phyloP scores from a whole-genome alignment of 2,113 vertebrate genomes.

The Macquaria australasica region DNA sequence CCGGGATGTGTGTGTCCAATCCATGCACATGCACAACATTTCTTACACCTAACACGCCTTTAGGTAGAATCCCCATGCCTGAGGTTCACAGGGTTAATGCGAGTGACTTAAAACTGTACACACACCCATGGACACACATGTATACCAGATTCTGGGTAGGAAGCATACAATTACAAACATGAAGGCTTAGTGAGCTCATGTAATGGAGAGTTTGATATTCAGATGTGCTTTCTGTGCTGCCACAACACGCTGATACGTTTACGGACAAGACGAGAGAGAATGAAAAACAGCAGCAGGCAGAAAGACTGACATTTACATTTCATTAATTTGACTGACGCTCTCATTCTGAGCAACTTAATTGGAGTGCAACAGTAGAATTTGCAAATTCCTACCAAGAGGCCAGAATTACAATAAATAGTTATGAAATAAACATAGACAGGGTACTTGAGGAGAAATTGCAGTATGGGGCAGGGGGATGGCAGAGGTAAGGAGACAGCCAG shows the following conservation, averaged over 20 bases:
- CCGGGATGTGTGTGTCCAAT: slow-evolving; percentile 14
- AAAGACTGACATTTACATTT: slow-evolving; percentile 65
- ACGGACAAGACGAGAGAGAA: slow-evolving; percentile 20
- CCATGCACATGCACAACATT: slow-evolving; percentile 11
- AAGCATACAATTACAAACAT: slow-evolving; percentile 42
- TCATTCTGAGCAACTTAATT: slow-evolving; percentile 55
- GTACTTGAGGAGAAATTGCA: slow-evolving; percentile 20
- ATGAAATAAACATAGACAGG: slow-evolving; percentile 29
- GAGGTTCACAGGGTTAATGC: slow-evolving; percentile 56
- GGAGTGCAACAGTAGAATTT: slow-evolving; percentile 49
- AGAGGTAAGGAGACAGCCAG: slow-evolving; percentile 1
- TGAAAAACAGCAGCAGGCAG: slow-evolving; percentile 36
- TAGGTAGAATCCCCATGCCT: slow-evolving; percentile 27
- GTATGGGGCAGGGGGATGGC: not conserved
- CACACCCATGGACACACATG: slow-evolving; percentile 10
- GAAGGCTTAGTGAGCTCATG: slow-evolving; percentile 10
- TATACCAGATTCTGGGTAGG: slow-evolving; percentile 18
- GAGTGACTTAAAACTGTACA: slow-evolving; percentile 47
- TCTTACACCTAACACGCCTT: slow-evolving; percentile 51
- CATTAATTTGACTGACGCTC: slow-evolving; percentile 61
- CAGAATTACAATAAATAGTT: slow-evolving; percentile 30
- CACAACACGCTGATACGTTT: slow-evolving; percentile 11
- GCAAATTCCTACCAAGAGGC: slow-evolving; percentile 30
- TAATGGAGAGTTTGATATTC: slow-evolving; percentile 28
- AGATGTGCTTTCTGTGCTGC: slow-evolving; percentile 12